Evolutionary conservation across 2,113 vertebrate species (phyloP).

Genomic region (Misgurnus anguillicaudatus): DNA sequence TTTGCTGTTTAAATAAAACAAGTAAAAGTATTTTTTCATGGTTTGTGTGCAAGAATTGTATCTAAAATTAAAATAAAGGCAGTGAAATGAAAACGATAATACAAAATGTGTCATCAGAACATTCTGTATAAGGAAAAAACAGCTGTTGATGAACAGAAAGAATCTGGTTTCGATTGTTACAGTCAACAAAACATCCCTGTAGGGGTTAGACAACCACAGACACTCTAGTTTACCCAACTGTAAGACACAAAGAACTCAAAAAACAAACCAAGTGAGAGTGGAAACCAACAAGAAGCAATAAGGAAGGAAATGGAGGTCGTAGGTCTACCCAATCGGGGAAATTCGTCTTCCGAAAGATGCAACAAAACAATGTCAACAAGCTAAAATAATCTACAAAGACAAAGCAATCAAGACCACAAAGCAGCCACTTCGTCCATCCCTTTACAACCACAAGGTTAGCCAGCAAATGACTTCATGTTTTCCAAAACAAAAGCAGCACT

Average conservation of each 20-base stretch:
- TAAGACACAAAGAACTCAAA: conserved; percentile 3
- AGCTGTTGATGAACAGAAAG: background rate
- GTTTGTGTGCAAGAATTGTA: background rate
- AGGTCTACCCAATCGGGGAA: conserved; percentile 12
- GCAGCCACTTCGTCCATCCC: conserved; percentile 3
- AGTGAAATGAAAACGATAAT: background rate
- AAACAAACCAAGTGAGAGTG: background rate
- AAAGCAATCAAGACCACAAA: conserved; percentile 1
- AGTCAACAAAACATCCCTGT: background rate
- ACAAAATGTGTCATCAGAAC: background rate
- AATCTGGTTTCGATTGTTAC: conserved; percentile 22
- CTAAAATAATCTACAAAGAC: conserved; percentile 20
- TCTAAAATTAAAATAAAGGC: background rate
- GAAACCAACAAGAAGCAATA: conserved; percentile 28
- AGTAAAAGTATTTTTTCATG: background rate
- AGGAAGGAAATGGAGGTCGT: conserved; percentile 18
- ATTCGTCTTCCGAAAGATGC: conserved; percentile 1
- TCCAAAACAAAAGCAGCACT: conserved; percentile 29
- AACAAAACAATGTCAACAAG: conserved; percentile 34
- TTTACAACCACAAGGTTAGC: background rate
- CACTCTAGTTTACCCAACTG: background rate
- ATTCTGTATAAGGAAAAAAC: background rate
- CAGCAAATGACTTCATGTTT: conserved; percentile 27
- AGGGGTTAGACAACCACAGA: conserved; percentile 21
- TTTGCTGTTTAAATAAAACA: background rate